Evolutionary conservation across 2,888 invertebrate species (phyloP).

Genomic region (Oxyscelio sp.): DNA sequence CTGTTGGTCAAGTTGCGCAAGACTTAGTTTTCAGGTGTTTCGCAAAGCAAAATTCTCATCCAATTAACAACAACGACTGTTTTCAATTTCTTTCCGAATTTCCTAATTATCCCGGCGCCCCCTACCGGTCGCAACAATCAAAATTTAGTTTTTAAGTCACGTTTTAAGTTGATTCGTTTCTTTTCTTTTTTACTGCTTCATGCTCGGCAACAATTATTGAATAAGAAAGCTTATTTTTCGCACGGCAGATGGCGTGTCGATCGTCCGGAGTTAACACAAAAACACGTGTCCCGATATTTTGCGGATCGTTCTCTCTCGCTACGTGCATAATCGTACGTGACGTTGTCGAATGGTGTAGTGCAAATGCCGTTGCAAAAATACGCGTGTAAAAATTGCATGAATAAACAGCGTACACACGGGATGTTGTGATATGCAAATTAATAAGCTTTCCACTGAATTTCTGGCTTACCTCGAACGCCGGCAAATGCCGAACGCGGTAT

Average conservation of each 20-base stretch:
- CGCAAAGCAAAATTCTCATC: too few relatives aligned
- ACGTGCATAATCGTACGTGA: slow-evolving; percentile 18
- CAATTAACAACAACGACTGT: too few relatives aligned
- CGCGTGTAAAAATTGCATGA: slow-evolving; percentile 48
- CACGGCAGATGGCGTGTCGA: slow-evolving; percentile 2
- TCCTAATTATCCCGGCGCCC: too few relatives aligned
- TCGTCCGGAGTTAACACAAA: not conserved
- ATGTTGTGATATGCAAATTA: slow-evolving; percentile 61
- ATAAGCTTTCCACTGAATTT: slow-evolving; percentile 51
- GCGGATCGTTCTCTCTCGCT: not conserved
- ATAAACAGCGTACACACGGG: slow-evolving; percentile 42
- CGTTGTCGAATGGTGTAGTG: slow-evolving; percentile 12
- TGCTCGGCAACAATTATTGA: too few relatives aligned
- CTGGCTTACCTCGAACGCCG: slow-evolving; percentile 19
- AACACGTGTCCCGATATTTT: slow-evolving; percentile 11
- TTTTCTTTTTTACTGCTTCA: too few relatives aligned
- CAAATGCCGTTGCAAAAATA: slow-evolving; percentile 43
- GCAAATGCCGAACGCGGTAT: slow-evolving; percentile 20
- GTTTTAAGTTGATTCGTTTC: too few relatives aligned
- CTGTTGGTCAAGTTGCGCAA: too few relatives aligned
- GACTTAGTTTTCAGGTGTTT: too few relatives aligned
- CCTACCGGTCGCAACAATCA: too few relatives aligned
- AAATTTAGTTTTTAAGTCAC: too few relatives aligned
- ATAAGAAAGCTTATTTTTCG: not conserved
- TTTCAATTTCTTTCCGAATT: too few relatives aligned